Evolutionary conservation across 1,140 invertebrate species (phyloP).

Genomic region (Hylyphantes graminicola): DNA sequence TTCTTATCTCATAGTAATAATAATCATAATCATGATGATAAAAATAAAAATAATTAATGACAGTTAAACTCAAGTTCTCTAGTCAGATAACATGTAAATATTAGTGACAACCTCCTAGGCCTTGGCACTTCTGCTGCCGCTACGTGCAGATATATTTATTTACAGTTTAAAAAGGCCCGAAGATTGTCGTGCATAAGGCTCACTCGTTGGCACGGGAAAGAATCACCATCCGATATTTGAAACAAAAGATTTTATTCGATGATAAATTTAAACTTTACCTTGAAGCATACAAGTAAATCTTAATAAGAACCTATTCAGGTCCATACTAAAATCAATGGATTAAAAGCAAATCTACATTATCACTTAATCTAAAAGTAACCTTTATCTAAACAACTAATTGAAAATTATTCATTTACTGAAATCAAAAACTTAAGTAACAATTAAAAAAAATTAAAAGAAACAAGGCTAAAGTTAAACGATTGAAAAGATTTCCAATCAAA

Average conservation of each 20-base stretch:
- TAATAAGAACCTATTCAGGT: no score
- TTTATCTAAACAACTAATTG: no score
- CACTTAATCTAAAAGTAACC: no score
- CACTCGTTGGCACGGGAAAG: conserved; percentile 35
- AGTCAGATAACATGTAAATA: conserved; percentile 59
- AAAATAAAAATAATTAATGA: conserved; percentile 32
- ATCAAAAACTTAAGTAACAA: no score
- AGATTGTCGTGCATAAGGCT: conserved; percentile 58
- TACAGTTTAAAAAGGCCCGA: conserved; percentile 61
- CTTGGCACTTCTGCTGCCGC: conserved; percentile 61
- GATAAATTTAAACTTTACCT: no score
- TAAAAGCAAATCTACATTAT: no score
- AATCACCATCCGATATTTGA: conserved; percentile 1
- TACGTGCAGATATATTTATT: conserved; percentile 61
- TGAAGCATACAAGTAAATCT: no score
- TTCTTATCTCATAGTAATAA: conserved; percentile 35
- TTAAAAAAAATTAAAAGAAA: no score
- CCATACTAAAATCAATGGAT: no score
- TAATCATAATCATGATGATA: conserved; percentile 29
- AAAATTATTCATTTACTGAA: no score
- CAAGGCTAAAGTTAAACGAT: no score
- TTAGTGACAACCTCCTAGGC: conserved; percentile 51
- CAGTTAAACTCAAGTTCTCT: conserved; percentile 55
- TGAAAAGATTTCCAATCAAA: no score
- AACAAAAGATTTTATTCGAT: background rate